These are phyloP conservation scores for Platysternon megacephalum DNA, from an alignment of 2,113 vertebrate genomes.

Conservation along the genomic window DNA sequence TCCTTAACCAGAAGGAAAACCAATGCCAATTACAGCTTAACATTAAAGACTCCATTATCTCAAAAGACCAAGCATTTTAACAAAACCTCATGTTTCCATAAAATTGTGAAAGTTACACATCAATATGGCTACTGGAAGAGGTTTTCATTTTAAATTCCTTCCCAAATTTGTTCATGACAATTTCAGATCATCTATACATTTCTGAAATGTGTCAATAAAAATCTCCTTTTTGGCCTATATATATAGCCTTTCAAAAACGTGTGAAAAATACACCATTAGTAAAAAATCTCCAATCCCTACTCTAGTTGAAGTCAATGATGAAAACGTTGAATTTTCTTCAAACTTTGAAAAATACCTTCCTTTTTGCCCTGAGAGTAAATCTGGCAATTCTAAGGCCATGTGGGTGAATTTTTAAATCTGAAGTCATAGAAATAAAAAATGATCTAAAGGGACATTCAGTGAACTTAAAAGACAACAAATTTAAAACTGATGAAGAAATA, in stretches of 20 bases:
- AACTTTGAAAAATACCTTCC: neutral
- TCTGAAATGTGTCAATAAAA: neutral
- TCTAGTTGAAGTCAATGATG: neutral
- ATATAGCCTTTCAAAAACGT: neutral
- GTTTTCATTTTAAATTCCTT: neutral
- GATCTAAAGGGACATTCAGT: neutral
- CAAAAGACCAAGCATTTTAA: neutral
- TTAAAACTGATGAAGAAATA: constrained; percentile 1
- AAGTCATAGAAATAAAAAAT: neutral
- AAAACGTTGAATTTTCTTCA: neutral
- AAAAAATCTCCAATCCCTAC: neutral
- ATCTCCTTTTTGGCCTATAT: neutral
- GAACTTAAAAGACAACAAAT: constrained; percentile 1
- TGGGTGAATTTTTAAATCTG: neutral
- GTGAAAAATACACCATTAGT: neutral
- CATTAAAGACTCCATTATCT: neutral
- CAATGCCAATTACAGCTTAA: neutral
- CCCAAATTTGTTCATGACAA: neutral
- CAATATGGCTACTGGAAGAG: neutral
- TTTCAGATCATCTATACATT: neutral
- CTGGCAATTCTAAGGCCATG: neutral
- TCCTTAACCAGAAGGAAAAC: neutral
- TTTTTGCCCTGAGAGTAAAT: neutral
- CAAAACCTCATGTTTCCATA: neutral
- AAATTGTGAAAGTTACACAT: neutral